Evolutionary conservation across 2,797 vertebrate genomes (phyloP).

Genomic region (Melanotaenia parkinsoni): DNA sequence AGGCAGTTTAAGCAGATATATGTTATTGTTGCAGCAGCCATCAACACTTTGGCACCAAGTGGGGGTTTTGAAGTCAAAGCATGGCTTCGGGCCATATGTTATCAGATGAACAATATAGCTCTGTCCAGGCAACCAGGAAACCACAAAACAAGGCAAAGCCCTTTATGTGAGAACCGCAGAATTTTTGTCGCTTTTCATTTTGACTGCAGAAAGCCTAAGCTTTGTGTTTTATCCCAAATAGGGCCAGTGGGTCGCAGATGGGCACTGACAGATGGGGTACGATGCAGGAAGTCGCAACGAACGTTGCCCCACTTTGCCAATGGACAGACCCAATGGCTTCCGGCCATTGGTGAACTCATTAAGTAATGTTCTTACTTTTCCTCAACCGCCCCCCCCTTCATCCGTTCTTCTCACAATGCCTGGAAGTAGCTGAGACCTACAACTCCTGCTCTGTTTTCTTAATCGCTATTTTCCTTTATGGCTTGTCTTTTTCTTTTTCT

Average conservation of each 20-base stretch:
- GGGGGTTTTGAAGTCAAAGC: slow-evolving; percentile 61
- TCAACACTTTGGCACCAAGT: slow-evolving; percentile 70
- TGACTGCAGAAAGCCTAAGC: slow-evolving; percentile 6
- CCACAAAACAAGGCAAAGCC: slow-evolving; percentile 44
- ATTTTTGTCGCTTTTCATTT: not conserved
- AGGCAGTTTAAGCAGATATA: slow-evolving; percentile 65
- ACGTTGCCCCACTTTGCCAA: slow-evolving; percentile 67
- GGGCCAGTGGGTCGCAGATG: slow-evolving; percentile 31
- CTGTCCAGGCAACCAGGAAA: slow-evolving; percentile 67
- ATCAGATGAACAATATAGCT: slow-evolving; percentile 52
- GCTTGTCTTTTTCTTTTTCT: slow-evolving; percentile 27
- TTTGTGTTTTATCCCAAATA: slow-evolving; percentile 29
- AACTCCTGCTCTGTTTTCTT: slow-evolving; percentile 82
- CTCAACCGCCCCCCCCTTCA: slow-evolving; percentile 79
- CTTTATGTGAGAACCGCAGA: slow-evolving; percentile 5
- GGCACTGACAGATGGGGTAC: slow-evolving; percentile 43
- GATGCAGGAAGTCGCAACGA: slow-evolving; percentile 63
- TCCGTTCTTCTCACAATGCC: slow-evolving; percentile 87
- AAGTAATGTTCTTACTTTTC: slow-evolving; percentile 88
- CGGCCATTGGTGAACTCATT: slow-evolving; percentile 83
- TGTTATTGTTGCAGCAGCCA: slow-evolving; percentile 67
- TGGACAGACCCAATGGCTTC: slow-evolving; percentile 81
- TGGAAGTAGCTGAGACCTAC: slow-evolving; percentile 87
- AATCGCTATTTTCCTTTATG: slow-evolving; percentile 78
- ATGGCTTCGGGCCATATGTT: slow-evolving; percentile 38